Base-by-base conservation (phyloP, 2,888 invertebrate genomes). In the Phymatocera aterrima region DNA sequence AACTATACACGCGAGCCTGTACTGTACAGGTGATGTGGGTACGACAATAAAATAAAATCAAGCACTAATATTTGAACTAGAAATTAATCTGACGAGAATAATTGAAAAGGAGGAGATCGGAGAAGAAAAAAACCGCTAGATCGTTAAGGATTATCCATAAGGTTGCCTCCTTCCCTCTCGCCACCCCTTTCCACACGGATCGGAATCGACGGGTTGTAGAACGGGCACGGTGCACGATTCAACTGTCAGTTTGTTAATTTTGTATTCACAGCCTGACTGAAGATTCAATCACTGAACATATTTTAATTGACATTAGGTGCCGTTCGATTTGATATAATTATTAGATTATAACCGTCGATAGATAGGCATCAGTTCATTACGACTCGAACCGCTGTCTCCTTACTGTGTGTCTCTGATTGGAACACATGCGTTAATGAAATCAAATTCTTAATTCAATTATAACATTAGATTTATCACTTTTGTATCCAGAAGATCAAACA, bases 301-400 rank as follows among this genome's bases (percentile, higher is more conserved):
- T 84, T 85, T 86, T 84, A 85, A 86, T 86, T 87, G 85, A 86
- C 85, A 85, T 83, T 83, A 81, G 81, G 81, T 82, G 64, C 81
- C 82, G 80, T 74, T 74, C 77, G 77, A 82, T 82, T 84, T 87
- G 87, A 87, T 88, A 87, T 86, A 87, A 88, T 88, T 87, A 86
- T 87, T 86, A 87, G 88, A 88, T 88, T 86, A 83, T 81, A 82
- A 31, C 81, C 78, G 74, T 72, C 78, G 82, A 57, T 80, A 64
- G 88, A 88, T 88, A 88, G 84, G 83, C 83, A 86, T 87, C 85
- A 85, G 85, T 88, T 88, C 87, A 86, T 88, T 87, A 88, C 85
- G 78, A 10, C 78, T 57, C 60, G 57, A 31, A 77, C 79, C 77
- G 77, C 79, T 68, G 68, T 68, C 68, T 68, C 68, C 15, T 46